Conservation (phyloP, 2,113 vertebrate species). For the Grammomys dolichurus region DNA sequence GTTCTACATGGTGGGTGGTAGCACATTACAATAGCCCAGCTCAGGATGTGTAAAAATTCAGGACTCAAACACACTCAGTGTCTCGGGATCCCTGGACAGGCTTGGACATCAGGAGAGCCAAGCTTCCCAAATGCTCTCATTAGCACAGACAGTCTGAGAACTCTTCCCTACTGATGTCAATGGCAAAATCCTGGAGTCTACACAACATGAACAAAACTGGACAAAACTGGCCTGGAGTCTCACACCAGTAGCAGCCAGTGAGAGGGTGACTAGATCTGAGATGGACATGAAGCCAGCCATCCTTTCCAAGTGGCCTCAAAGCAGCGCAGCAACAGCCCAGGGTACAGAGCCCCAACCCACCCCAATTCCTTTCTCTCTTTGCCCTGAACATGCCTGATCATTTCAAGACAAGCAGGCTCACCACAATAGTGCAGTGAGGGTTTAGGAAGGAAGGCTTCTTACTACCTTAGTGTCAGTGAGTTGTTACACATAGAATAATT, state of each 20-base stretch:
- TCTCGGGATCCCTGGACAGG: not conserved
- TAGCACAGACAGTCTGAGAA: not conserved
- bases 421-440: not conserved
- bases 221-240: not conserved
- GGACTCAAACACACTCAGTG: not conserved
- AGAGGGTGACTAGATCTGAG: not conserved
- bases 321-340: not conserved
- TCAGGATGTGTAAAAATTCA: not conserved
- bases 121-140: not conserved
- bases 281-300: not conserved
- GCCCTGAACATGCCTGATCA: not conserved
- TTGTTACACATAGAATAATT: not conserved
- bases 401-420: not conserved
- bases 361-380: not conserved
- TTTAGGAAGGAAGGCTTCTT: not conserved
- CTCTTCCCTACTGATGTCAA: not conserved
- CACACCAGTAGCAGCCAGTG: not conserved
- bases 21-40: not conserved
- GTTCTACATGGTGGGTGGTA: not conserved
- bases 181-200: not conserved
- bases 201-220: not conserved
- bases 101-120: not conserved
- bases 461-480: not conserved
- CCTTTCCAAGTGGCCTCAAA: not conserved
- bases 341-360: not conserved